These are phyloP conservation scores for Cephalopachus bancanus DNA, from an alignment of 2,797 vertebrate species.

Conservation along the genomic window DNA sequence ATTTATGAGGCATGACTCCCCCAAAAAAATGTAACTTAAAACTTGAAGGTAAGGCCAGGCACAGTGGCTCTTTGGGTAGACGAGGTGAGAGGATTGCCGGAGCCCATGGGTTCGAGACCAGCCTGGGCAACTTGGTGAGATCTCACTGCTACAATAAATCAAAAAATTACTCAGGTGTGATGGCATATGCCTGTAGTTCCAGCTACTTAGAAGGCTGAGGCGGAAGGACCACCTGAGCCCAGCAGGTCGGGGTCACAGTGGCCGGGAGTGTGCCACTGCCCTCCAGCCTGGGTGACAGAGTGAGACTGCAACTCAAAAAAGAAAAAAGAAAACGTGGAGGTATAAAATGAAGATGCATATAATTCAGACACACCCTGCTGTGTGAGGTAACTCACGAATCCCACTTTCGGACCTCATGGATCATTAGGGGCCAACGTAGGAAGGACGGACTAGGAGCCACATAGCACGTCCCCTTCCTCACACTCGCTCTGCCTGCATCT, in stretches of 20 bases:
- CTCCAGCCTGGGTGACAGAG: neutral
- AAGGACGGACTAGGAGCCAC: neutral
- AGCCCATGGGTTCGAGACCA: neutral
- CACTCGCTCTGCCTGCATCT: neutral
- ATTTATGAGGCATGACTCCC: neutral
- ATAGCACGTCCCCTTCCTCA: neutral
- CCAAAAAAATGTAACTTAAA: constrained; percentile 34
- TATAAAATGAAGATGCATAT: neutral
- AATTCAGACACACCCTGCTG: neutral
- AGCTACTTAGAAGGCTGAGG: neutral
- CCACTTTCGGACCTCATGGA: neutral
- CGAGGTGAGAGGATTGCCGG: accelerated
- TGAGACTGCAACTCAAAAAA: neutral
- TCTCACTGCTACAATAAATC: neutral
- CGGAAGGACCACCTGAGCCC: neutral
- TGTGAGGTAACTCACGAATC: constrained; percentile 16
- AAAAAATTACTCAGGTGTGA: neutral
- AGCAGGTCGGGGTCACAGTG: neutral
- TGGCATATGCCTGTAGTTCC: neutral
- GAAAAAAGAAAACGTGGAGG: neutral
- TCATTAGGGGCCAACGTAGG: neutral
- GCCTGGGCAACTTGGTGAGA: neutral
- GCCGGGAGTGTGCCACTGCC: neutral
- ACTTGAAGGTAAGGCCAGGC: neutral
- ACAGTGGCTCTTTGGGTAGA: neutral